Evolutionary conservation across 2,888 invertebrate genomes (phyloP).

Genomic region (Agrypnus murinus): DNA sequence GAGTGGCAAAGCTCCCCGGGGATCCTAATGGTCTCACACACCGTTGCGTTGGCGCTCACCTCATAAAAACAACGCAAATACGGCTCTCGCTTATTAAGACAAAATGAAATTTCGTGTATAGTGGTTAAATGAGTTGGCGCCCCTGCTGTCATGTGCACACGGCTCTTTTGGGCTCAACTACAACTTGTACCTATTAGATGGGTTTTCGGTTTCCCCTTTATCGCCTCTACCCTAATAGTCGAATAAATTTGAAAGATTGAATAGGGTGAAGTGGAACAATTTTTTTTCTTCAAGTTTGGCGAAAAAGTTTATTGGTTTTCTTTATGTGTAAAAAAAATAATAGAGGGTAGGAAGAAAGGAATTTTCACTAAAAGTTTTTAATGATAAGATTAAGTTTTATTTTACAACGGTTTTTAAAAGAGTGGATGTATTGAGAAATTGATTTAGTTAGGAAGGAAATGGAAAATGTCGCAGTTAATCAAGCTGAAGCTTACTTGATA

Average conservation of each 20-base stretch:
- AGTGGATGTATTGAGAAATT: slow-evolving; percentile 1
- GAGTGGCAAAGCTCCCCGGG: slow-evolving; percentile 49
- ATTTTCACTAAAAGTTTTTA: slow-evolving; percentile 16
- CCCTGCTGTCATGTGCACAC: slow-evolving; percentile 47
- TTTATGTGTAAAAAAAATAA: not conserved
- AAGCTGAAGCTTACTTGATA: not conserved
- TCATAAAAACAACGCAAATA: slow-evolving; percentile 56
- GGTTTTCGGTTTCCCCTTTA: slow-evolving; percentile 40
- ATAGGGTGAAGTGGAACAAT: slow-evolving; percentile 12
- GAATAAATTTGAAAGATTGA: slow-evolving; percentile 40
- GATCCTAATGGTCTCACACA: slow-evolving; percentile 55
- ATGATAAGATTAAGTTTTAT: slow-evolving; percentile 10
- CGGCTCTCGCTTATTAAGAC: slow-evolving; percentile 56
- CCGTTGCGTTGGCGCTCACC: slow-evolving; percentile 51
- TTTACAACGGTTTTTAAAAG: not conserved
- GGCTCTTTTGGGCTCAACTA: slow-evolving; percentile 39
- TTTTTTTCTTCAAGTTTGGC: not conserved
- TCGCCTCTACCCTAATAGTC: slow-evolving; percentile 14
- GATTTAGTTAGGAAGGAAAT: slow-evolving; percentile 2
- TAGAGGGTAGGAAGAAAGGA: too few relatives aligned
- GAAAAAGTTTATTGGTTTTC: slow-evolving; percentile 1
- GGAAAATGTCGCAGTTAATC: slow-evolving; percentile 5
- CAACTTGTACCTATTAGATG: slow-evolving; percentile 43
- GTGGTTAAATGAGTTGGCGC: slow-evolving; percentile 47
- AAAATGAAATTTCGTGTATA: slow-evolving; percentile 59